Base-by-base conservation (phyloP, 1,140 invertebrate genomes). In the Conus ventricosus region DNA sequence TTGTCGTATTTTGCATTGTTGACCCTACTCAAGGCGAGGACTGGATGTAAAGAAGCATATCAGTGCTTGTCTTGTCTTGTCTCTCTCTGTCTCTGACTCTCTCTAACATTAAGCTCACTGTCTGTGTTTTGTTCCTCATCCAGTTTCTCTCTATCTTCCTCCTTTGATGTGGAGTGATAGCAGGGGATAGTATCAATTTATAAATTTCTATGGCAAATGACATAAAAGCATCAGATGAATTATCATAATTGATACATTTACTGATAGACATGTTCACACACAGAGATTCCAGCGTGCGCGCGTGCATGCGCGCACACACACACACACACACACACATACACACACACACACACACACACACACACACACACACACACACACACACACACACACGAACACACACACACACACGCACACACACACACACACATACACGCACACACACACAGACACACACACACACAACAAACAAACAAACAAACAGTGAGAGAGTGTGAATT, bases 371-470 rank as follows among this genome's bases (percentile, higher is more conserved):
- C n/a, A 54, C 81, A 51, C 25, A n/a, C 84, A 27, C n/a, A 39
- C 3, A 39, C 0, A 39, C 39, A 39, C 39, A 39, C 39, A 39
- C 0, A 39, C 39, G 3, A 39, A 39, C 39, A 39, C 84, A 60
- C 55, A 20, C 84, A 60, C 84, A 27, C 55, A 85, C 55, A 25
- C 54, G 23, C 55, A 60, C 84, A 25, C 84, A 60, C 55, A 85
- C 84, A 25, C 84, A 63, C 20, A 85, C 84, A 60, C 84, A 63
- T 5, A 60, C 53, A 39, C 53, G 27, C 25, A 85, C 54, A 25
- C 55, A 63, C 25, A 60, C 8, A 60, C 84, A 63, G 8, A 60
- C 53, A 60, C 55, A 20, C n/a, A 85, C n/a, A 54, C 81, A 51
- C 25, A n/a, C 84, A 27, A 39, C 3, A 39, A 39, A 39, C 39